phyloP scores from a whole-genome alignment of 2,888 invertebrate genomes.

The Agrilus mali region DNA sequence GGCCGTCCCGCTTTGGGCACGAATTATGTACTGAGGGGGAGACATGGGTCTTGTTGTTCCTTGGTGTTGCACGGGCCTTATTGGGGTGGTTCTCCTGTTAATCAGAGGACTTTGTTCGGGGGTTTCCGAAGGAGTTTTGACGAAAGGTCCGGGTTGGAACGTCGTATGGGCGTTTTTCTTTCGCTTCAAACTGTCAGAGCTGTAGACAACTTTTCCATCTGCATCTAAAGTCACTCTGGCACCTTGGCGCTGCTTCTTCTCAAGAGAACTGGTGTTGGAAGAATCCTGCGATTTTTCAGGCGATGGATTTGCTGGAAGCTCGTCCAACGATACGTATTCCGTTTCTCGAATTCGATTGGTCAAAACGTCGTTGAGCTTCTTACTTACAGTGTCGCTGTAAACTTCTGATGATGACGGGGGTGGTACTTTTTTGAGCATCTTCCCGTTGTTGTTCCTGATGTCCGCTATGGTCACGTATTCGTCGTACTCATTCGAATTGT shows the following conservation, averaged over 20 bases:
- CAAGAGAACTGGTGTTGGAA: slow-evolving; percentile 34
- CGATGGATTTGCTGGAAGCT: slow-evolving; percentile 44
- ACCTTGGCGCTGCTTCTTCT: slow-evolving; percentile 47
- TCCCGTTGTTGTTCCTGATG: slow-evolving; percentile 66
- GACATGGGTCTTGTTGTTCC: slow-evolving; percentile 37
- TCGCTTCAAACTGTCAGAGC: slow-evolving; percentile 71
- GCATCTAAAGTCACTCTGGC: slow-evolving; percentile 74
- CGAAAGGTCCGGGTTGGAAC: slow-evolving; percentile 78
- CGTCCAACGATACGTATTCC: slow-evolving; percentile 72
- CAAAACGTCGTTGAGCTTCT: slow-evolving; percentile 45
- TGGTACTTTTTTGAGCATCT: slow-evolving; percentile 23
- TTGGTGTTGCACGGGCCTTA: slow-evolving; percentile 30
- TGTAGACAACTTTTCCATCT: slow-evolving; percentile 78
- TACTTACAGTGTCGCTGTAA: slow-evolving; percentile 55
- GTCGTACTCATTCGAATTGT: slow-evolving; percentile 48
- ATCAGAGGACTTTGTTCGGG: slow-evolving; percentile 39
- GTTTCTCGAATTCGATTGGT: slow-evolving; percentile 47
- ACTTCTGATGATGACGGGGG: slow-evolving; percentile 29
- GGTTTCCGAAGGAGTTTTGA: slow-evolving; percentile 43
- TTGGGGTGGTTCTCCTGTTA: slow-evolving; percentile 29
- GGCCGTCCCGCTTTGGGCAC: slow-evolving; percentile 28
- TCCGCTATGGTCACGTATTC: slow-evolving; percentile 82
- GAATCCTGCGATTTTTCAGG: slow-evolving; percentile 12
- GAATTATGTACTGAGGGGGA: slow-evolving; percentile 47
- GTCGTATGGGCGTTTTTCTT: slow-evolving; percentile 72